Evolutionary conservation across 2,797 vertebrate genomes (phyloP), one percentile per base, ranked within the genome.

Genomic region (Parauchenoglanis punctatus): DNA sequence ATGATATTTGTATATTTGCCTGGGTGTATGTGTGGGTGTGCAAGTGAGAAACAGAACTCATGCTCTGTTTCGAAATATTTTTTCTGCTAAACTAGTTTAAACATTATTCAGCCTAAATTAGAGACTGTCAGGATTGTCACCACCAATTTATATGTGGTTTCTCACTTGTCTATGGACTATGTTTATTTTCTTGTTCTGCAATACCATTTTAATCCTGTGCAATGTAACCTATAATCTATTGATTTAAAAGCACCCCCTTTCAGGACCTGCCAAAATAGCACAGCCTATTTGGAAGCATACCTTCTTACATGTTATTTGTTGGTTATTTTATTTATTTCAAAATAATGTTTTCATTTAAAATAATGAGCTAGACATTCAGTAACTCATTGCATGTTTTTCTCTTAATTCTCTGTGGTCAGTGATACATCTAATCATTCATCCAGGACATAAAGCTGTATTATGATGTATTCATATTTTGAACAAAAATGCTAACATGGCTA

Each of bases 81-180:
- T 56, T 61, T 31, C 49, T 77, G 61, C 78, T 77, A 40, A 87
- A 35, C 44, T n/a, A 49, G 61, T 72, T 82, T 23, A 31, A 83
- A 68, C 44, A 63, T 80, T 59, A 87, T 44, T 70, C 31, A 78
- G 7, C 35, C 31, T 77, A 83, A 82, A 76, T 82, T 87, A 77
- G 46, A 6, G 4, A 2, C 52, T 87, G 81, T 82, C 67, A 52
- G n/a, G 40, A 76, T 23, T 54, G 58, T 78, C 73, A 58, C 7
- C 28, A 31, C 52, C 2, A 68, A 44, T 83, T 63, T 61, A 73
- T 58, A n/a, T 63, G 18, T 10, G 35, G 2, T 58, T 84, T 63
- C 23, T 13, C 58, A 63, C 59, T 65, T 65, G 25, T 82, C 5
- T 61, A 15, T 25, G 20, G 4, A 81, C 54, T 25, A 12, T 12